Base-by-base conservation (phyloP, 2,888 invertebrate genomes). In the Lasius fuliginosus region DNA sequence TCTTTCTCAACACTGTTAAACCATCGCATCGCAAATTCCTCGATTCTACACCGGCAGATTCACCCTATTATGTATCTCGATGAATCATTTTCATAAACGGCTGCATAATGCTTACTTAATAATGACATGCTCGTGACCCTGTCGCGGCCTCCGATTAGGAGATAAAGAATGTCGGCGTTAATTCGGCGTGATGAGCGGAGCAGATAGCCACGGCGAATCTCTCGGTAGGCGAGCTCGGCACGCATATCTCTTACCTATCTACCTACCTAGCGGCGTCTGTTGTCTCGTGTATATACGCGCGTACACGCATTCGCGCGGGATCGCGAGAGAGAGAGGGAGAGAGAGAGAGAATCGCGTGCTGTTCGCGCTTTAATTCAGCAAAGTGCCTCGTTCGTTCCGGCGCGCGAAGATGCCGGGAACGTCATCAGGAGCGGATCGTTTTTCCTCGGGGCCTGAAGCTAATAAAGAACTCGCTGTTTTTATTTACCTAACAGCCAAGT, bases 311-410 rank as follows among this genome's bases (percentile, higher is more conserved):
- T 86, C 85, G 82, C 77, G 81, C 84, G 83, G 77, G 84, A 53
- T 56, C 42, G 82, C 85, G 87, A 23, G 23, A 23, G 23, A 23
- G 23, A 23, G 23, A 23, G 23, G 0, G 23, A 0, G 23, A 0
- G 23, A 23, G 23, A 23, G 23, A 23, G 23, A 23, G 23, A 88
- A 88, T 92, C 87, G 92, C 92, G 92, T 92, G 92, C 85, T 87
- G 87, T 88, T 89, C 88, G 88, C 91, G 90, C 92, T 93, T 93
- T 92, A 93, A 93, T 93, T 92, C 91, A 92, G 89, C 91, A 91
- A 91, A 93, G 92, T 93, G 88, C 90, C 91, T 88, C 76, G 89
- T 91, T 87, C 90, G 91, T 92, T 92, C 88, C 92, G 90, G 85
- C 84, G 79, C 82, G 84, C 82, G 74, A 83, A 82, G 87, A 62